These are phyloP conservation scores for Drosophila koepferae DNA, from an alignment of 2,888 invertebrate species.

Conservation along the genomic window DNA sequence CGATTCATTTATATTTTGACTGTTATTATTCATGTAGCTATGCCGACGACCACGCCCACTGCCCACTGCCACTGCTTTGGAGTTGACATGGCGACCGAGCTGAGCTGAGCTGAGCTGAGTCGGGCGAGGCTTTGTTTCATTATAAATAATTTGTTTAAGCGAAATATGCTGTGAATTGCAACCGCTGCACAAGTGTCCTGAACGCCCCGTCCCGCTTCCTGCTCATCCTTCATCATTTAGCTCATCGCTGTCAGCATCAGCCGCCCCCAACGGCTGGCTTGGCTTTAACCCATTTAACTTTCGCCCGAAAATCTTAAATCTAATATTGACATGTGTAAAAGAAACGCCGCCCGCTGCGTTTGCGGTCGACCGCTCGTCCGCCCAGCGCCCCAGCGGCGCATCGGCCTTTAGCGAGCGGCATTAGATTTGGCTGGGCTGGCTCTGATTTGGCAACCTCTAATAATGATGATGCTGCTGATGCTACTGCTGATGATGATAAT, in stretches of 20 bases:
- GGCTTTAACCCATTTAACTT: slow-evolving; percentile 73
- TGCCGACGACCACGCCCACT: background rate
- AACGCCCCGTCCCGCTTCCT: background rate
- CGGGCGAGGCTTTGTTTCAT: background rate
- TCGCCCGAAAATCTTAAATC: slow-evolving; percentile 59
- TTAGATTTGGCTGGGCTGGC: slow-evolving; percentile 57
- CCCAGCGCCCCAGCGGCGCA: background rate
- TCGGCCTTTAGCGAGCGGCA: slow-evolving; percentile 39
- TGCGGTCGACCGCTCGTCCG: slow-evolving; percentile 6
- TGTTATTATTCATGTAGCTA: background rate
- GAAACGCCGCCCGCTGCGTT: slow-evolving; percentile 42
- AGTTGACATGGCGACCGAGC: background rate
- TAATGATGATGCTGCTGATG: slow-evolving; percentile 50
- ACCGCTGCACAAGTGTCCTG: slow-evolving; percentile 46
- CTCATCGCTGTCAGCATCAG: slow-evolving; percentile 4
- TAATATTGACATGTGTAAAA: slow-evolving; percentile 75
- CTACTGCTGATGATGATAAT: slow-evolving; percentile 46
- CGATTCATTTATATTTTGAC: background rate
- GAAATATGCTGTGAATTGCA: slow-evolving; percentile 35
- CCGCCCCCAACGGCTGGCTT: background rate
- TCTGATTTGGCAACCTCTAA: slow-evolving; percentile 63
- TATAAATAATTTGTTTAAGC: slow-evolving; percentile 8
- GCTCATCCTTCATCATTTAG: slow-evolving; percentile 1
- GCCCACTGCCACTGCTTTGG: background rate
- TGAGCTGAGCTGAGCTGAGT: background rate